These are phyloP conservation scores for Todiramphus saurophagus DNA, from an alignment of 2,113 vertebrate genomes.

Conservation along the genomic window DNA sequence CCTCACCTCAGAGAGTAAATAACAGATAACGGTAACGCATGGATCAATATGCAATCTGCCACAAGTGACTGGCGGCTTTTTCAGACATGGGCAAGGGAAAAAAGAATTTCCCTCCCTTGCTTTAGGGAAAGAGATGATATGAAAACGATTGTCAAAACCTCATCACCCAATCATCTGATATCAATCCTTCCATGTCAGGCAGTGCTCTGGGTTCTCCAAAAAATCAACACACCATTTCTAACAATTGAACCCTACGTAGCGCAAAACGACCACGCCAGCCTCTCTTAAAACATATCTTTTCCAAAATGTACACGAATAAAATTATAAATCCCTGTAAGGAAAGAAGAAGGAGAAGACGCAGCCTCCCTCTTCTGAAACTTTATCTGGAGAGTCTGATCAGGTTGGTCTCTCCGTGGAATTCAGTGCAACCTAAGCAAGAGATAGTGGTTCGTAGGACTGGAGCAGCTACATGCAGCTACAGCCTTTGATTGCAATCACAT, in stretches of 20 bases:
- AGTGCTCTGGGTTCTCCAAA: not conserved
- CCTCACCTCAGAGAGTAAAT: not conserved
- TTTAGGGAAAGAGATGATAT: not conserved
- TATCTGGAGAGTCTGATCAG: not conserved
- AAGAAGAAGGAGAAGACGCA: not conserved
- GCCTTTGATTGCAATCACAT: not conserved
- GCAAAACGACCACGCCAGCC: not conserved
- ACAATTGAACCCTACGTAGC: not conserved
- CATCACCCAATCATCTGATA: not conserved
- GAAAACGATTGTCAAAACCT: conserved; percentile 45
- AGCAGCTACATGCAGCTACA: not conserved
- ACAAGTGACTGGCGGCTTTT: not conserved
- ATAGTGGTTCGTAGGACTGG: not conserved
- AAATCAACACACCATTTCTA: not conserved
- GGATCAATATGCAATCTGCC: conserved; percentile 30
- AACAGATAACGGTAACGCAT: not conserved
- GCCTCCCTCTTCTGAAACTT: not conserved
- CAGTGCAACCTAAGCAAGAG: not conserved
- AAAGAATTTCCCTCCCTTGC: not conserved
- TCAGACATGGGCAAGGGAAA: not conserved
- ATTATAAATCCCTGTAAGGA: not conserved
- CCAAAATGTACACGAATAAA: not conserved
- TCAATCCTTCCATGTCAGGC: not conserved
- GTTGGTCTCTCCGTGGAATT: not conserved
- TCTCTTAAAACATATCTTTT: not conserved